A percentile compares a stretch with the other conserved stretches of the same genome.
Conservation (phyloP, 2,888 invertebrate genomes). For the Smittia sp. region DNA sequence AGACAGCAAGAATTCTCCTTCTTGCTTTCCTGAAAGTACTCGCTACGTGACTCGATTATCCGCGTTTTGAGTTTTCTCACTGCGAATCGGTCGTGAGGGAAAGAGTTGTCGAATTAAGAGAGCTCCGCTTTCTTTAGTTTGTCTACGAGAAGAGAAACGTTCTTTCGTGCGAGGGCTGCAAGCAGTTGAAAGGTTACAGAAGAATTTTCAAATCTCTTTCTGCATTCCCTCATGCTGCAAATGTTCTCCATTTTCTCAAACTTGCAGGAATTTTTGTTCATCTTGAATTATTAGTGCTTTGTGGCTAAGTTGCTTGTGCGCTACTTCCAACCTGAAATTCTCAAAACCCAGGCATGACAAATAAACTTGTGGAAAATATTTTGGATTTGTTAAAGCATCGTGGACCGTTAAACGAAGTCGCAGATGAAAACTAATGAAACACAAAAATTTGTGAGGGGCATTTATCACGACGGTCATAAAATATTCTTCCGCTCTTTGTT, state of each 20-base stretch:
- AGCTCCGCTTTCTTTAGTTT: background rate
- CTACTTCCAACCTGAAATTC: background rate
- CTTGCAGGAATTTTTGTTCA: background rate
- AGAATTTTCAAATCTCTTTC: too few species aligned
- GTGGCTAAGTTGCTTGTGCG: background rate
- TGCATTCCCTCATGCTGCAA: too few species aligned
- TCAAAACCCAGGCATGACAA: background rate
- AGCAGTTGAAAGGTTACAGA: too few species aligned
- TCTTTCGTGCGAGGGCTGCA: background rate
- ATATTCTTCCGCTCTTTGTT: conserved; percentile 7
- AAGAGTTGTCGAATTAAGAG: conserved; percentile 21
- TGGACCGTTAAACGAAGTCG: too few species aligned
- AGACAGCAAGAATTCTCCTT: conserved; percentile 38
- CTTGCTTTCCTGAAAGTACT: conserved; percentile 18
- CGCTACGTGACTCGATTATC: conserved; percentile 37
- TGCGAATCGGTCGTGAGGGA: background rate
- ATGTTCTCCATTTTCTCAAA: too few species aligned
- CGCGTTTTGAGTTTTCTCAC: conserved; percentile 27
- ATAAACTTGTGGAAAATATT: too few species aligned
- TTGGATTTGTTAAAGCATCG: too few species aligned
- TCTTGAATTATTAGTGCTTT: background rate
- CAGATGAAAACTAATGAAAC: too few species aligned
- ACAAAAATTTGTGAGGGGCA: background rate
- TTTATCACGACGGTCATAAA: conserved; percentile 34
- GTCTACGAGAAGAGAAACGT: background rate